phyloP scores from a whole-genome alignment of 2,797 vertebrate genomes.

The Pseudocheirus occidentalis region DNA sequence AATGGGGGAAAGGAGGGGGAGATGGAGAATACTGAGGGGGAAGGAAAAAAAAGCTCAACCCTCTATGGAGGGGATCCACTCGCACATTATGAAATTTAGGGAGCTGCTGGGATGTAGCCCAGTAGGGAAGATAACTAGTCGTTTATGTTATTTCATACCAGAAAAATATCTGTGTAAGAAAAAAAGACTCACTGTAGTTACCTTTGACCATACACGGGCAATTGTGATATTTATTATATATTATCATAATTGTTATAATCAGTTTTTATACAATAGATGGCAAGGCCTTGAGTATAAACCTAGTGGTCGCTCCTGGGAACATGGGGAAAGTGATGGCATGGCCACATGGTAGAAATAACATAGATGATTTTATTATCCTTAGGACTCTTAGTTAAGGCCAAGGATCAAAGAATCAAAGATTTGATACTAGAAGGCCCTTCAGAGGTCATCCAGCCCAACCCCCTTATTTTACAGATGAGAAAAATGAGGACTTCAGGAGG shows the following conservation, averaged over 20 bases:
- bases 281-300: conserved; percentile 11
- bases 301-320: conserved; percentile 3
- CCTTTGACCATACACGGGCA: not conserved
- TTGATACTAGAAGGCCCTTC: not conserved
- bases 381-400: not conserved
- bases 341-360: not conserved
- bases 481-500: not conserved
- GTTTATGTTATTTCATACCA: conserved; percentile 29
- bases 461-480: not conserved
- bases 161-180: conserved; percentile 32
- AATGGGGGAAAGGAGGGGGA: conserved; percentile 45
- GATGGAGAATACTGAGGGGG: not conserved
- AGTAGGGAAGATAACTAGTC: not conserved
- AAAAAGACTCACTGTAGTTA: conserved; percentile 11
- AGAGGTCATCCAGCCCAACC: not conserved
- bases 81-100: not conserved
- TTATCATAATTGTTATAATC: conserved; percentile 27
- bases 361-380: not conserved
- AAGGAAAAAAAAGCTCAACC: not conserved
- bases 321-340: not conserved
- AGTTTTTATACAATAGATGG: not conserved
- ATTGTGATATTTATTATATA: conserved; percentile 9
- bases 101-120: not conserved
- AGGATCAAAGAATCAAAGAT: not conserved
- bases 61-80: not conserved